These are phyloP conservation scores for Hyppa rectilinea DNA, from an alignment of 2,888 invertebrate genomes.

Conservation along the genomic window DNA sequence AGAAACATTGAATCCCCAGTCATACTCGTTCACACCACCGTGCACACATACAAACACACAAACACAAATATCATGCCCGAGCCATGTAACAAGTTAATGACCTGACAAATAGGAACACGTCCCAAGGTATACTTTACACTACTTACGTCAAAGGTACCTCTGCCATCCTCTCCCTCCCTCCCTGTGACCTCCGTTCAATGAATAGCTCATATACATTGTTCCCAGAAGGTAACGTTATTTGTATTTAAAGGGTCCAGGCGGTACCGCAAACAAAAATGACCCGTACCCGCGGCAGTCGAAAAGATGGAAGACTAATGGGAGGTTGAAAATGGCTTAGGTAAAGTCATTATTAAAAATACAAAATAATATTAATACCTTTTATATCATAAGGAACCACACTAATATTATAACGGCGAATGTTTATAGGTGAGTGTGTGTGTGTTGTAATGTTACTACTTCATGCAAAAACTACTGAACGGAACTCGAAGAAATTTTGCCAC, in stretches of 20 bases:
- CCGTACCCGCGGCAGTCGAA: slow-evolving; percentile 65
- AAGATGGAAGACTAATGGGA: slow-evolving; percentile 17
- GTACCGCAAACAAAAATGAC: slow-evolving; percentile 55
- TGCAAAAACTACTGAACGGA: too few species aligned
- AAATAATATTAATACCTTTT: background rate
- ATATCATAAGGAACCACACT: too few species aligned
- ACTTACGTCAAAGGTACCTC: slow-evolving; percentile 52
- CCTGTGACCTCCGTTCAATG: slow-evolving; percentile 66
- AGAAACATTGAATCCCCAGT: background rate
- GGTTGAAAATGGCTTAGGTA: background rate
- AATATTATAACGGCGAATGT: too few species aligned
- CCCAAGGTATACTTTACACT: slow-evolving; percentile 57
- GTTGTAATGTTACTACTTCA: too few species aligned
- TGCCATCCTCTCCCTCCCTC: background rate
- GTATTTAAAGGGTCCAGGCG: slow-evolving; percentile 75
- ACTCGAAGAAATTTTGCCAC: too few species aligned
- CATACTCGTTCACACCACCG: slow-evolving; percentile 7
- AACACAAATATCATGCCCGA: slow-evolving; percentile 30
- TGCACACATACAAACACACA: slow-evolving; percentile 12
- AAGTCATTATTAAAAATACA: background rate
- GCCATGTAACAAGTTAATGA: slow-evolving; percentile 55
- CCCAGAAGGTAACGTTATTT: slow-evolving; percentile 74
- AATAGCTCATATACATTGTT: slow-evolving; percentile 75
- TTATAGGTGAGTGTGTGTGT: too few species aligned
- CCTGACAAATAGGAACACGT: slow-evolving; percentile 52